These are phyloP conservation scores for Myotis yumanensis DNA, from an alignment of 2,113 vertebrate genomes.

Conservation along the genomic window DNA sequence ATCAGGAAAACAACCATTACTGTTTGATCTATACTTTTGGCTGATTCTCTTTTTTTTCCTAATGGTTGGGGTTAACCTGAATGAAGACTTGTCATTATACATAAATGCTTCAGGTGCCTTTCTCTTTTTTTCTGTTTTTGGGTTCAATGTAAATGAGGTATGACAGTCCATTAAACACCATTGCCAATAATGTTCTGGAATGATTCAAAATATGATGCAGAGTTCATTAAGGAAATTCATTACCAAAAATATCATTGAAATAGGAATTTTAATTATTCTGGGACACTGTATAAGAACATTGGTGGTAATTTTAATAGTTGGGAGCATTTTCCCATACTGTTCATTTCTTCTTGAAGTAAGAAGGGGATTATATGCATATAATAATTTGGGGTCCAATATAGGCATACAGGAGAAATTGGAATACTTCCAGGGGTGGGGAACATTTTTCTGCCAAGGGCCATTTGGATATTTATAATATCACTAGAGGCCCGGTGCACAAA, in stretches of 20 bases:
- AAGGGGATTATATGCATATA: background rate
- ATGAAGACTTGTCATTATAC: background rate
- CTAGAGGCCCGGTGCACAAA: too few species aligned
- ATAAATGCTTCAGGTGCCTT: background rate
- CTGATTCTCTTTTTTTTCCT: background rate
- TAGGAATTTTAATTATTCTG: conserved; percentile 39
- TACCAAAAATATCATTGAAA: conserved; percentile 6
- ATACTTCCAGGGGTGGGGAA: background rate
- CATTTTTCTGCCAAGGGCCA: too few species aligned
- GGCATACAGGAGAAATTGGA: background rate
- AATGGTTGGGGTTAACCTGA: background rate
- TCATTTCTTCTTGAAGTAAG: conserved; percentile 57
- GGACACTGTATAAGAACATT: background rate
- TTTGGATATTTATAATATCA: too few species aligned
- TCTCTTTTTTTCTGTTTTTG: conserved; percentile 34
- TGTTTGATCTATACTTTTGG: background rate
- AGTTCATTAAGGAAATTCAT: conserved; percentile 45
- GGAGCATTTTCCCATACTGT: background rate
- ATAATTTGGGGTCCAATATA: background rate
- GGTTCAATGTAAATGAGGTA: conserved; percentile 72
- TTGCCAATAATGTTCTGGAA: conserved; percentile 60
- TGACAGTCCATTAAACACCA: conserved; percentile 65
- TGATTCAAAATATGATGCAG: conserved; percentile 23
- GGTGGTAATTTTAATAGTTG: conserved; percentile 43
- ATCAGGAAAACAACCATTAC: background rate